phyloP scores from a whole-genome alignment of 2,888 invertebrate genomes.

The Dermolepida albohirtum region DNA sequence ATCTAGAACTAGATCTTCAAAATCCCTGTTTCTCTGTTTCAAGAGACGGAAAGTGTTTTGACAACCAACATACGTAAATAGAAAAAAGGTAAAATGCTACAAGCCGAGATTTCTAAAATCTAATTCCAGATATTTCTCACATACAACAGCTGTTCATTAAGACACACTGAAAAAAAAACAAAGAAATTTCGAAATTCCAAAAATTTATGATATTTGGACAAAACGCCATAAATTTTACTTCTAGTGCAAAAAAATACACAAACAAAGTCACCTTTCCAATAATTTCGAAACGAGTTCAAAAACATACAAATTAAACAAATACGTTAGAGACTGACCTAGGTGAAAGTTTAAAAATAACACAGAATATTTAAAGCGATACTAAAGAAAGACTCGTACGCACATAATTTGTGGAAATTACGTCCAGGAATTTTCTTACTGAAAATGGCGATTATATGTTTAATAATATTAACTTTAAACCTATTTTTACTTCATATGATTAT shows the following conservation, averaged over 20 bases:
- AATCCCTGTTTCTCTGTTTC: too few relatives aligned
- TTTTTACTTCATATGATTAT: too few relatives aligned
- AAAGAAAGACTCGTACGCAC: neutral
- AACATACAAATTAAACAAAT: neutral
- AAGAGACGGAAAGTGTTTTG: too few relatives aligned
- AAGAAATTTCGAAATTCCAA: neutral
- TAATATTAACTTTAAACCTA: too few relatives aligned
- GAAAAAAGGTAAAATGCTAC: too few relatives aligned
- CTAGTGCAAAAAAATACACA: neutral
- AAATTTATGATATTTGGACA: neutral
- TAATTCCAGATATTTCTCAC: too few relatives aligned
- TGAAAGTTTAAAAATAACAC: conserved; percentile 22
- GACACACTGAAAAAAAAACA: neutral
- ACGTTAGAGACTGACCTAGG: conserved; percentile 22
- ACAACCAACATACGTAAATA: too few relatives aligned
- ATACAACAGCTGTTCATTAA: neutral
- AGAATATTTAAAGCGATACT: conserved; percentile 2
- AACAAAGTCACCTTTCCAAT: conserved; percentile 35
- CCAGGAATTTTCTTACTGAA: too few relatives aligned
- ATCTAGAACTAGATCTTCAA: too few relatives aligned
- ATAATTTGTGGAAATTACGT: neutral
- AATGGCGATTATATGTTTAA: too few relatives aligned
- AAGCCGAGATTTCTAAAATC: too few relatives aligned
- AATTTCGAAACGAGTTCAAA: conserved; percentile 22
- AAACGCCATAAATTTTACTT: neutral